These are phyloP conservation scores for Drosophila gunungcola DNA, from an alignment of 1,140 invertebrate genomes.

Conservation along the genomic window DNA sequence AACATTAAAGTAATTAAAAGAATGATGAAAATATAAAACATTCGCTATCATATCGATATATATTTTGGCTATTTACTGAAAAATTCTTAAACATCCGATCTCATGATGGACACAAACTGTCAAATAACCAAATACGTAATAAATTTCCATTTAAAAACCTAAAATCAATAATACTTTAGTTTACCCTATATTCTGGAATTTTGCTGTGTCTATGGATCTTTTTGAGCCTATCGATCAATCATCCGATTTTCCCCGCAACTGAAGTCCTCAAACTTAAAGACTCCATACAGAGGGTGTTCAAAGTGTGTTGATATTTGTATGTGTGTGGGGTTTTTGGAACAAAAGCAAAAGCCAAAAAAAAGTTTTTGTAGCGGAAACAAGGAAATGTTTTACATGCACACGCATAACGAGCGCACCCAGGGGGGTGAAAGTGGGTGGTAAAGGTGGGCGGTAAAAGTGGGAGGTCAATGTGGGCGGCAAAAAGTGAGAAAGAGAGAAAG, in stretches of 20 bases:
- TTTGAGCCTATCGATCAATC: background rate
- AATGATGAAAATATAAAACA: no score
- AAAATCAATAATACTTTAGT: no score
- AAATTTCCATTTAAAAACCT: no score
- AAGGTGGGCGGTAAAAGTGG: background rate
- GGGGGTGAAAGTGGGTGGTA: background rate
- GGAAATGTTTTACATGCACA: slow-evolving; percentile 80
- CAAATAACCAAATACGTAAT: no score
- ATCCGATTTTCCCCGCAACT: background rate
- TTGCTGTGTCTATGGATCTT: no score
- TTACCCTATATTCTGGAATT: no score
- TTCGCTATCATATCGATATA: no score
- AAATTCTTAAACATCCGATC: no score
- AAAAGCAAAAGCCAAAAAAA: slow-evolving; percentile 74
- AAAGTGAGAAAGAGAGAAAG: background rate
- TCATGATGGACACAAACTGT: no score
- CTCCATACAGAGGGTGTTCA: background rate
- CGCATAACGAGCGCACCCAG: slow-evolving; percentile 34
- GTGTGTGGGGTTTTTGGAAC: slow-evolving; percentile 24
- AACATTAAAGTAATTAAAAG: no score
- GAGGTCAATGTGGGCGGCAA: slow-evolving; percentile 10
- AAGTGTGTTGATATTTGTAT: slow-evolving; percentile 10
- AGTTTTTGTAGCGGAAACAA: slow-evolving; percentile 76
- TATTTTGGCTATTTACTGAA: no score
- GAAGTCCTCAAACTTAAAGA: background rate